Evolutionary conservation across 2,888 invertebrate genomes (phyloP), one percentile per base, ranked within the genome.

Genomic region (Bibio marci): DNA sequence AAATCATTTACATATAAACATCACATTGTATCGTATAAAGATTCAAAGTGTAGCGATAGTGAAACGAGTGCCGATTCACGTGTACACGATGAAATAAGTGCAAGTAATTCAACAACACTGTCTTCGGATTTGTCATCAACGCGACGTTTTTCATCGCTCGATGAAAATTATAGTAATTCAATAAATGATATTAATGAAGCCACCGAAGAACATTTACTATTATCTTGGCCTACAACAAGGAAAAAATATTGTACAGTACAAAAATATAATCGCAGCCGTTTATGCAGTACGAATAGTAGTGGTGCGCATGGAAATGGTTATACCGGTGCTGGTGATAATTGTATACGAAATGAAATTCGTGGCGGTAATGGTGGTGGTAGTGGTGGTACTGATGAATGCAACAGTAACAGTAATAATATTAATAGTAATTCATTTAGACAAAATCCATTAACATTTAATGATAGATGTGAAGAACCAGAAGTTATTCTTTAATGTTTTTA

Each of bases 141-240:
- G 10, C 51, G 57, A 36, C 51, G 61, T n/a, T 64, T 55, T 48
- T 55, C 59, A 46, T 57, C 57, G 14, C 46, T 63, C 39, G 64
- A 65, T 39, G 55, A 55, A 41, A 30, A 44, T 18, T 42, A 43
- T 37, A 19, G 60, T 59, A 44, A 57, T 50, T 39, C 53, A 12
- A 55, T 39, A 54, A 35, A 41, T 10, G 46, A 41, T 26, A 41
- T 44, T n/a, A 44, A 41, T 17, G 44, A 65, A 7, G 22, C 22
- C 22, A 22, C 22, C 22, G 67, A 67, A 41, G 69, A 72, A 49
- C 64, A 67, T 43, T 52, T 67, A 17, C 57, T 72, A 30, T 61
- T 73, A 33, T 66, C 69, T 18, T 73, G 72, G 73, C 69, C 70
- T 26, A 49, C 54, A 6, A 54, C 56, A 27, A 56, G 57, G 45